A percentile compares a stretch with the other conserved stretches of the same genome.
Conservation (phyloP, 2,888 invertebrate genomes). For the Sialis fuliginosa region DNA sequence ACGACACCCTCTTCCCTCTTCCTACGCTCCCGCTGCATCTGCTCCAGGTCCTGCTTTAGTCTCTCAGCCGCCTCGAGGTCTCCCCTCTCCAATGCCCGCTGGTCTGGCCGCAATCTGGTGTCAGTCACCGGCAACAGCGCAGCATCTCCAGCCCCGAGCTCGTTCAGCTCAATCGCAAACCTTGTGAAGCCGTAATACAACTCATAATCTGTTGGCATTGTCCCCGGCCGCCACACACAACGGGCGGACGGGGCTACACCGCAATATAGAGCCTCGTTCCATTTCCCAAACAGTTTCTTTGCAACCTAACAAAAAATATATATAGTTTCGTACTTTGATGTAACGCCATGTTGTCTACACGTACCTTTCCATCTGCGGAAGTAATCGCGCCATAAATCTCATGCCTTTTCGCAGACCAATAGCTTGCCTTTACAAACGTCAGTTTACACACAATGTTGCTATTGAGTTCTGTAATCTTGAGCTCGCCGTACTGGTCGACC, state of each 20-base stretch:
- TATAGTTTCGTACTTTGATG: no score
- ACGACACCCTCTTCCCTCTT: conserved; percentile 32
- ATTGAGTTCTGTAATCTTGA: conserved; percentile 41
- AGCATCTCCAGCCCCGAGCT: conserved; percentile 40
- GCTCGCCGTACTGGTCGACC: conserved; percentile 76
- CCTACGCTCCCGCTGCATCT: conserved; percentile 52
- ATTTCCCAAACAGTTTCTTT: conserved; percentile 53
- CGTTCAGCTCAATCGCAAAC: conserved; percentile 73
- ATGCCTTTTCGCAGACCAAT: conserved; percentile 62
- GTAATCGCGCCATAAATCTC: conserved; percentile 55
- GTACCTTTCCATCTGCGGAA: conserved; percentile 34
- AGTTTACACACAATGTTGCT: conserved; percentile 53
- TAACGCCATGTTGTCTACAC: no score
- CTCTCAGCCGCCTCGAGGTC: conserved; percentile 52
- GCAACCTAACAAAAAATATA: conserved; percentile 15
- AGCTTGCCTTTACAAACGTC: conserved; percentile 63
- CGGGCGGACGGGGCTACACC: conserved; percentile 52
- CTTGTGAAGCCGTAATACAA: conserved; percentile 70
- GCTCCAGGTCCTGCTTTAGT: conserved; percentile 52
- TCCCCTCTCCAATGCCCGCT: conserved; percentile 57
- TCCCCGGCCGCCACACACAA: conserved; percentile 65
- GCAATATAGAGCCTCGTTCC: conserved; percentile 66
- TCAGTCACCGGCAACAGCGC: conserved; percentile 54
- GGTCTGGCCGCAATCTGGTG: conserved; percentile 50
- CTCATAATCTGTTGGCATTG: conserved; percentile 65